Conservation (phyloP, 2,113 vertebrate species). For the Cavia porcellus region DNA sequence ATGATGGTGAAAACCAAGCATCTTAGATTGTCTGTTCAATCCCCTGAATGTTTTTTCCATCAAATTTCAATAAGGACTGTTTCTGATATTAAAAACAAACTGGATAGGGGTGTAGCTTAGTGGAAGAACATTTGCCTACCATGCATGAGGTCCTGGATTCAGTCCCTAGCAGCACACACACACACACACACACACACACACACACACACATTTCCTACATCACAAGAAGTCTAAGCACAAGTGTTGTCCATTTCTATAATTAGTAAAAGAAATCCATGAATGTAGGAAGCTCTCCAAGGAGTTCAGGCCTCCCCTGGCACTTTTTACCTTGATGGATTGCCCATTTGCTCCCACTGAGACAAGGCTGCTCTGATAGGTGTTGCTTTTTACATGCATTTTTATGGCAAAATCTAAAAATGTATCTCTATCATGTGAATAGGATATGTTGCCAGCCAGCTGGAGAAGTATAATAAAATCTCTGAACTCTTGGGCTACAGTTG, state of each 20-base stretch:
- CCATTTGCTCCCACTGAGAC: not conserved
- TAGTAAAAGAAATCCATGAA: not conserved
- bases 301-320: not conserved
- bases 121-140: not conserved
- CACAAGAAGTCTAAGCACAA: not conserved
- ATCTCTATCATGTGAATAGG: not conserved
- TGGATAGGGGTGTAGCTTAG: not conserved
- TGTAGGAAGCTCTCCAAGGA: not conserved
- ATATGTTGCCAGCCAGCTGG: not conserved
- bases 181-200: not conserved
- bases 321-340: not conserved
- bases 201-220: not conserved
- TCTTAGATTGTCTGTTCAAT: not conserved
- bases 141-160: not conserved
- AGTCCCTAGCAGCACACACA: not conserved
- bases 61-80: not conserved
- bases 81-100: slow-evolving; percentile 45
- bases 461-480: not conserved
- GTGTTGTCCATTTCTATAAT: not conserved
- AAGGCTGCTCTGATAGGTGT: not conserved
- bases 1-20: not conserved
- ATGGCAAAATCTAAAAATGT: not conserved
- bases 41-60: not conserved
- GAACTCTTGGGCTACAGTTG: not conserved
- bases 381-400: not conserved